phyloP scores from a whole-genome alignment of 2,888 invertebrate genomes.

The Cyaniris semiargus region DNA sequence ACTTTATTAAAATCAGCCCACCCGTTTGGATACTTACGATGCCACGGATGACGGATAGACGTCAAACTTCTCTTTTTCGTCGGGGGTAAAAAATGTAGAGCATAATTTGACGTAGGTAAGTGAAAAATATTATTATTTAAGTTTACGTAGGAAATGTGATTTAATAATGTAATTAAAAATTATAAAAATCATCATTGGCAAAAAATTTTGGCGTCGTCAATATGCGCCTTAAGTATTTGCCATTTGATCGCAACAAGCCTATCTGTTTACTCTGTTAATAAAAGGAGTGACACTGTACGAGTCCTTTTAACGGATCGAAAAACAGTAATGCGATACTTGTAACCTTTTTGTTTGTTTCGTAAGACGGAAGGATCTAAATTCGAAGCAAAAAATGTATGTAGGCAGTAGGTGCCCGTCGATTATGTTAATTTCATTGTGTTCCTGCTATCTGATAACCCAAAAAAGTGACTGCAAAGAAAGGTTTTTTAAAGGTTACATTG shows the following conservation, averaged over 20 bases:
- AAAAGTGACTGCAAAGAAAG: constrained; percentile 2
- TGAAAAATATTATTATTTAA: no score
- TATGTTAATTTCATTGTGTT: constrained; percentile 14
- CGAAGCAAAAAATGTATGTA: not conserved
- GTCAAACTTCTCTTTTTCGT: no score
- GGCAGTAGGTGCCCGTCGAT: not conserved
- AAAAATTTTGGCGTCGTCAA: not conserved
- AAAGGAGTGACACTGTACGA: constrained; percentile 13
- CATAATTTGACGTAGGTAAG: no score
- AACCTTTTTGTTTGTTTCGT: not conserved
- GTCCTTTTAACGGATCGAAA: constrained; percentile 14
- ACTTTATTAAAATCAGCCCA: no score
- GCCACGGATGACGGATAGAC: no score
- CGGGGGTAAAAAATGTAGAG: no score
- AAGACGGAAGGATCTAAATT: not conserved
- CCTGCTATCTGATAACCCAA: constrained; percentile 1
- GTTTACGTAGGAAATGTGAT: no score
- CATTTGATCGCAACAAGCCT: not conserved
- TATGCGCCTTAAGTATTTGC: not conserved
- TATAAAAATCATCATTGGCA: not conserved
- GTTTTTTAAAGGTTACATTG: constrained; percentile 5
- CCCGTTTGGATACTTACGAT: no score
- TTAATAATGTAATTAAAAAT: not conserved
- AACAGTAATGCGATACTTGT: not conserved
- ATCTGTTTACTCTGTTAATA: not conserved